A percentile compares a stretch with the other conserved stretches of the same genome.
Conservation (phyloP, 2,888 invertebrate species). For the Drosophila macrospina region DNA sequence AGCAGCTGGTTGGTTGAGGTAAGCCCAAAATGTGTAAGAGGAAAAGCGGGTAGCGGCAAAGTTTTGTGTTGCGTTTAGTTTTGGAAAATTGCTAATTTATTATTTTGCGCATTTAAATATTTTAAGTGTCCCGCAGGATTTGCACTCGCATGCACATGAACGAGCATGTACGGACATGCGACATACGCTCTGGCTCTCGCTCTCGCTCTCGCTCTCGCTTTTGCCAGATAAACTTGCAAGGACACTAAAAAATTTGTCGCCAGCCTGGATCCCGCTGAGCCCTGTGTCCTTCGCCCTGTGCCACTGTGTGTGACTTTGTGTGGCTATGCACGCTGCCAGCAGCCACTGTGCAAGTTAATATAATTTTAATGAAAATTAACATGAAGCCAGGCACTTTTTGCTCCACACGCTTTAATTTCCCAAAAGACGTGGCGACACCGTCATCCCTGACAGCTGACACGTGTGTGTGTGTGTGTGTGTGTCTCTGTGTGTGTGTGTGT, state of each 20-base stretch:
- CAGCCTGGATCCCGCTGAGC: constrained; percentile 27
- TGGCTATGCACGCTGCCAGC: constrained; percentile 38
- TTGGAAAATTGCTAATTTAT: constrained; percentile 79
- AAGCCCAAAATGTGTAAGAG: constrained; percentile 26
- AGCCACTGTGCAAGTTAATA: constrained; percentile 81
- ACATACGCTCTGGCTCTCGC: too few relatives aligned
- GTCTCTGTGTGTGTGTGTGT: constrained; percentile 20
- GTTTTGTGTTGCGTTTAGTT: constrained; percentile 62
- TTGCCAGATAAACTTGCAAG: constrained; percentile 68
- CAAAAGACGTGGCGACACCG: constrained; percentile 63
- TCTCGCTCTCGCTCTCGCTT: constrained; percentile 25
- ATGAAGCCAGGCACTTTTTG: constrained; percentile 81
- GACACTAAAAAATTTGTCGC: constrained; percentile 79
- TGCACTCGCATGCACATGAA: constrained; percentile 47
- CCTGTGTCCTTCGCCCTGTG: constrained; percentile 4
- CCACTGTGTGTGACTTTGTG: too few relatives aligned
- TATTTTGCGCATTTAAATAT: constrained; percentile 83
- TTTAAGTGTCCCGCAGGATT: constrained; percentile 79
- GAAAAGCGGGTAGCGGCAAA: constrained; percentile 23
- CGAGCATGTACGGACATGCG: constrained; percentile 18
- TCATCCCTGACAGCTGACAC: constrained; percentile 28
- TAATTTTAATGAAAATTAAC: constrained; percentile 82
- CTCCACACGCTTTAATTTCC: constrained; percentile 78
- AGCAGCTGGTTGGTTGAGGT: constrained; percentile 21
- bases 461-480: constrained; percentile 19